Conservation (phyloP, 2,888 invertebrate species). For the Nemapogon koenigi region DNA sequence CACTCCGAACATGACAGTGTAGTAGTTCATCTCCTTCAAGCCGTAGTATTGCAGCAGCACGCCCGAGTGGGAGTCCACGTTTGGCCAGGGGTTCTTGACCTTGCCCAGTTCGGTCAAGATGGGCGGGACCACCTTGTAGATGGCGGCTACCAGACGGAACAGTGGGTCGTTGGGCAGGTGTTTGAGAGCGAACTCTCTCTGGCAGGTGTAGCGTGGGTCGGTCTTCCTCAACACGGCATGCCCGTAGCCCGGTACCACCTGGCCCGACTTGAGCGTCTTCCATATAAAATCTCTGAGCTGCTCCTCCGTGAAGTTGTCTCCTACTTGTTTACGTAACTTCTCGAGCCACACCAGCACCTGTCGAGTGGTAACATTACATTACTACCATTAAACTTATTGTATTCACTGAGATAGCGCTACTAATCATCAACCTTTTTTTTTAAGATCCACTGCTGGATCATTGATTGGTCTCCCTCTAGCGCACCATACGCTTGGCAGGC, state of each 20-base stretch:
- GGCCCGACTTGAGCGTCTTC: constrained; percentile 94
- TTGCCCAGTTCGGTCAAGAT: constrained; percentile 92
- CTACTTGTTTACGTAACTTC: constrained; percentile 86
- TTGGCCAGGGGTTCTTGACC: constrained; percentile 98
- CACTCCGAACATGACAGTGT: constrained; percentile 92
- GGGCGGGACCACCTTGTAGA: constrained; percentile 93
- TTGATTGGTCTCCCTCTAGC: no score
- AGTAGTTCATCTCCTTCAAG: constrained; percentile 91
- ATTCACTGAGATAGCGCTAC: no score
- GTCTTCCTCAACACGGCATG: constrained; percentile 96
- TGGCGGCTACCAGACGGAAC: constrained; percentile 88
- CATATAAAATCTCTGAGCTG: constrained; percentile 95
- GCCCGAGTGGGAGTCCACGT: constrained; percentile 97
- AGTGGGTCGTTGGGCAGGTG: constrained; percentile 91
- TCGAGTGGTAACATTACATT: no score
- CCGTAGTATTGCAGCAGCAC: constrained; percentile 90
- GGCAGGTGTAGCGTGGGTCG: constrained; percentile 91
- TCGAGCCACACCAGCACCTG: constrained; percentile 91
- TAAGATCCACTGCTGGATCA: no score
- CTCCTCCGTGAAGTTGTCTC: constrained; percentile 86
- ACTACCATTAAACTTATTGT: no score
- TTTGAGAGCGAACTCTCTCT: constrained; percentile 92
- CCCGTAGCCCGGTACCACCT: constrained; percentile 97
- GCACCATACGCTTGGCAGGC: no score
- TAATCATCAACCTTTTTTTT: no score